These are phyloP conservation scores for Nasonia giraulti DNA, from an alignment of 1,140 invertebrate species.

Conservation along the genomic window DNA sequence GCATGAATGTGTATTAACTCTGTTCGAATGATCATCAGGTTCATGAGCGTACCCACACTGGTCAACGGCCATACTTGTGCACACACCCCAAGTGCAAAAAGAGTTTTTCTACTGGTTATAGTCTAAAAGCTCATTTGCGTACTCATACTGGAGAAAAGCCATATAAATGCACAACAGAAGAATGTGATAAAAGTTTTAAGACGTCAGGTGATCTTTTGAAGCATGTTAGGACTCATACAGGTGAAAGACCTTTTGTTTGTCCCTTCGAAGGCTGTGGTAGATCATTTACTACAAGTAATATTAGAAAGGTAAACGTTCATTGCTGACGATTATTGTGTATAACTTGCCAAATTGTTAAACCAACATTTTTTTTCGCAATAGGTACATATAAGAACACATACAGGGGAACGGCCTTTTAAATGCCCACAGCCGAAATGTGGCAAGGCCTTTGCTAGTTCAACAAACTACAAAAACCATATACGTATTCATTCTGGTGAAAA, in stretches of 20 bases:
- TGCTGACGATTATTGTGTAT: not conserved
- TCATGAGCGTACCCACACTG: conserved; percentile 80
- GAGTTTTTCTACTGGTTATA: conserved; percentile 82
- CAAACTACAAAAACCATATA: conserved; percentile 82
- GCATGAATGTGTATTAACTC: not conserved
- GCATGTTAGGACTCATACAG: conserved; percentile 82
- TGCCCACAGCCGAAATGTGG: conserved; percentile 77
- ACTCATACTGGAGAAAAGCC: conserved; percentile 83
- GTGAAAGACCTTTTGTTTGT: conserved; percentile 82
- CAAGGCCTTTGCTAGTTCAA: conserved; percentile 80
- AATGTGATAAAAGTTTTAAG: conserved; percentile 80
- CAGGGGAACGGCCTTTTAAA: conserved; percentile 80
- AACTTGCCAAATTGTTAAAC: not conserved
- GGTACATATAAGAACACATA: conserved; percentile 77
- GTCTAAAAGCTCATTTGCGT: conserved; percentile 80
- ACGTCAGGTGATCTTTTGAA: conserved; percentile 83
- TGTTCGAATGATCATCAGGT: conserved; percentile 71
- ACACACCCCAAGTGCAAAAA: conserved; percentile 78
- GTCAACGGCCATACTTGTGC: conserved; percentile 79
- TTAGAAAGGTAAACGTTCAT: conserved; percentile 77
- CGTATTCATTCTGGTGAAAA: conserved; percentile 79
- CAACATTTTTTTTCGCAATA: conserved; percentile 38
- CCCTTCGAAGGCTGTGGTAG: conserved; percentile 79
- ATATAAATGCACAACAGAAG: conserved; percentile 77
- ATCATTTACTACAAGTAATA: conserved; percentile 85